phyloP scores from a whole-genome alignment of 2,113 vertebrate species.

The Perca schrenkii region DNA sequence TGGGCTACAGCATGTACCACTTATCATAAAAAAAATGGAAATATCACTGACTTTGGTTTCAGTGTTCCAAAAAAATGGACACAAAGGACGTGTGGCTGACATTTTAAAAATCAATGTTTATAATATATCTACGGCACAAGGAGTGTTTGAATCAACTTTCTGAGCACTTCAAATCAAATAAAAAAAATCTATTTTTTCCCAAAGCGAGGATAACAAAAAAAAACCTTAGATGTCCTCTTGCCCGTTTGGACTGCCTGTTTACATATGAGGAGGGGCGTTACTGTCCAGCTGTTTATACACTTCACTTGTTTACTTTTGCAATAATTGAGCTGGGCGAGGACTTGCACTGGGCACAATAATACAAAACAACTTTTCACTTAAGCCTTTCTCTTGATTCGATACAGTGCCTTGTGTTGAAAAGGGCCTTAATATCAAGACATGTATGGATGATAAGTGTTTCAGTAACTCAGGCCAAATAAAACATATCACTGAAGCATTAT shows the following conservation, averaged over 20 bases:
- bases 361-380: constrained; percentile 17
- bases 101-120: constrained; percentile 29
- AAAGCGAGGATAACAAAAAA: constrained; percentile 37
- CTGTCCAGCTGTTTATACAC: constrained; percentile 50
- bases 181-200: constrained; percentile 30
- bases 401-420: constrained; percentile 45
- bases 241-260: constrained; percentile 58
- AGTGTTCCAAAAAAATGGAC: constrained; percentile 49
- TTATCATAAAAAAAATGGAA: constrained; percentile 74
- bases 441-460: constrained; percentile 46
- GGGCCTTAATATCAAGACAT: constrained; percentile 37
- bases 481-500: constrained; percentile 39
- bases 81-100: constrained; percentile 17
- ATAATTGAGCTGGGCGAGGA: constrained; percentile 60
- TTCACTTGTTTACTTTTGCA: constrained; percentile 69
- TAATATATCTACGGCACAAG: constrained; percentile 56
- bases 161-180: constrained; percentile 46
- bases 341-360: constrained; percentile 43
- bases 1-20: constrained; percentile 85
- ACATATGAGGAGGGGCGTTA: constrained; percentile 47
- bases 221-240: not conserved
- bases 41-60: constrained; percentile 40
- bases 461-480: constrained; percentile 66
- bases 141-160: constrained; percentile 40
- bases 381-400: constrained; percentile 19